phyloP scores from a whole-genome alignment of 2,797 vertebrate species.

The Pangasius mekongensis region DNA sequence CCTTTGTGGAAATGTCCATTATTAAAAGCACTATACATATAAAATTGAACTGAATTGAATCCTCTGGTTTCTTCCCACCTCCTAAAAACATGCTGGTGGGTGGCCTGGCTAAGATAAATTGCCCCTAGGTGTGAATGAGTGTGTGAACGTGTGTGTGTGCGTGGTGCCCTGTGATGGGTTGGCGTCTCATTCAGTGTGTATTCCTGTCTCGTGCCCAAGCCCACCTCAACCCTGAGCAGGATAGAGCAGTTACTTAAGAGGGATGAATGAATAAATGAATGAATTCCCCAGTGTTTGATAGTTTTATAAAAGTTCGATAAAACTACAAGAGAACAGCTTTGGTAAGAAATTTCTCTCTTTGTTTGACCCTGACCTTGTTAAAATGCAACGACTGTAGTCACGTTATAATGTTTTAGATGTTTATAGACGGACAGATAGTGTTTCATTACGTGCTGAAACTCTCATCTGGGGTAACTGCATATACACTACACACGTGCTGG shows the following conservation, averaged over 20 bases:
- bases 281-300: not conserved
- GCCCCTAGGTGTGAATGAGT: not conserved
- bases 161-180: not conserved
- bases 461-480: too few species aligned
- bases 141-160: not conserved
- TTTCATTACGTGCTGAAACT: too few species aligned
- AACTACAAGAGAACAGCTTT: not conserved
- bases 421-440: not conserved
- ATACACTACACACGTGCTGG: too few species aligned
- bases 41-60: too few species aligned
- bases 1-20: too few species aligned
- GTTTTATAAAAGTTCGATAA: not conserved
- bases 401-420: not conserved
- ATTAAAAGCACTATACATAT: too few species aligned
- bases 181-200: not conserved
- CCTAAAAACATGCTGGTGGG: too few species aligned
- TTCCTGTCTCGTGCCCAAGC: not conserved
- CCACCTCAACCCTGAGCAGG: not conserved
- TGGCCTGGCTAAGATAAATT: not conserved
- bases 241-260: not conserved
- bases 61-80: too few species aligned
- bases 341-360: not conserved
- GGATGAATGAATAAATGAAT: not conserved
- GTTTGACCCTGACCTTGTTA: not conserved
- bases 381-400: not conserved